Conservation (phyloP, 2,113 vertebrate species). For the Willisornis vidua region DNA sequence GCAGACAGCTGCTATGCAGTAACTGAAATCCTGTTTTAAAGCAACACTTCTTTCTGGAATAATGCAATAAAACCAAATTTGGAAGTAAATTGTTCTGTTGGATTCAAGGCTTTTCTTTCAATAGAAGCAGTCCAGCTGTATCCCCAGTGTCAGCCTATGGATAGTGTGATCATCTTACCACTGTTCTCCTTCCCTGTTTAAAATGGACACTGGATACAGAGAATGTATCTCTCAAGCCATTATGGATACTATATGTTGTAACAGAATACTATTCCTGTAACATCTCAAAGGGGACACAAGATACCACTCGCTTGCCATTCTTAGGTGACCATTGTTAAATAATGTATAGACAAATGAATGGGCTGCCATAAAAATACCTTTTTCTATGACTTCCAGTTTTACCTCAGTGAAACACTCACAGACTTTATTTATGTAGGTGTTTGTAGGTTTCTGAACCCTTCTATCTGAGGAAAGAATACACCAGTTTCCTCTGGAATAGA, state of each 20-base stretch:
- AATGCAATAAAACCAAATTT: background rate
- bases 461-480: background rate
- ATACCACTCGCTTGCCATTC: slow-evolving; percentile 61
- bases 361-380: slow-evolving; percentile 29
- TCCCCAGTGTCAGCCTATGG: background rate
- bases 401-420: slow-evolving; percentile 45
- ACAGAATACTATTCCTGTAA: slow-evolving; percentile 63
- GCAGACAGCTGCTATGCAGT: background rate
- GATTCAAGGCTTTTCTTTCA: slow-evolving; percentile 18
- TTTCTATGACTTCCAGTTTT: slow-evolving; percentile 47
- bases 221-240: slow-evolving; percentile 50
- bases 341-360: slow-evolving; percentile 59
- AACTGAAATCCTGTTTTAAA: background rate
- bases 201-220: slow-evolving; percentile 64
- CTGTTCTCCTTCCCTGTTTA: slow-evolving; percentile 34
- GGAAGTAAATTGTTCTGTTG: background rate
- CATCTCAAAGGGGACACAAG: slow-evolving; percentile 42
- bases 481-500: background rate
- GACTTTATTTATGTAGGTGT: background rate
- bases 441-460: background rate
- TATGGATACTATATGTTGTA: slow-evolving; percentile 62
- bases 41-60: background rate
- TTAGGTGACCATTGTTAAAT: slow-evolving; percentile 73
- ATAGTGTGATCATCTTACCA: background rate
- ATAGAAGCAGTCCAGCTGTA: slow-evolving; percentile 50